Base-by-base conservation (phyloP, 2,888 invertebrate genomes). In the Clusia tigrina region DNA sequence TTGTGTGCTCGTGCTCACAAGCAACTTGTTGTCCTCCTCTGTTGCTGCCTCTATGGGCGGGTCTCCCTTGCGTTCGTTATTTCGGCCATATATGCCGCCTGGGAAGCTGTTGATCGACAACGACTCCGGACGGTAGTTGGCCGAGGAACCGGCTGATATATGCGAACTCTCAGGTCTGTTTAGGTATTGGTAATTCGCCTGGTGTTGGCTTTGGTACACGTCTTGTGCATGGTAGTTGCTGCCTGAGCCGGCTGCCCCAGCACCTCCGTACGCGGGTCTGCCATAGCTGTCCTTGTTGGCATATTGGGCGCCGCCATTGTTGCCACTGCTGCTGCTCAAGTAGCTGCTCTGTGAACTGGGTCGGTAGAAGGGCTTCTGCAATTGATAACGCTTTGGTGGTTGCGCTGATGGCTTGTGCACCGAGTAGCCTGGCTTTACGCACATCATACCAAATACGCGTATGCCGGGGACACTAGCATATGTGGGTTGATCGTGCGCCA, bases 391-490 rank as follows among this genome's bases (percentile, higher is more conserved):
- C 60, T 83, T 82, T 2, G 82, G 82, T 20, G 83, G 83, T 64
- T 82, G 83, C 24, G 68, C 72, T 15, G 82, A 81, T 22, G 83
- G 83, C 18, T 81, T 81, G 62, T 83, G 76, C 20, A 83, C 74
- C n/a, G 81, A 77, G 72, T 78, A 86, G 17, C 82, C 83, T 0
- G 87, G 87, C 65, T 87, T 85, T 0, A 93, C 92, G 79, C 95
- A 95, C 90, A 95, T 93, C 95, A 96, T 96, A 52, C 95, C 96
- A 78, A 94, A 96, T 0, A 96, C 95, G 69, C 95, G 88, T 68
- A 96, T 95, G 1, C 95, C 95, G 2, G 95, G 95, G 10, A 96
- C 95, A 71, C 95, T 93, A 2, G 95, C 96, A 79, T 96, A 96
- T 0, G 94, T 93, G 15, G 96, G 95, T 80, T 95, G 95, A 81